Evolutionary conservation across 1,140 invertebrate genomes (phyloP), one percentile per base, ranked within the genome.

Genomic region (Dendroctonus ponderosae): DNA sequence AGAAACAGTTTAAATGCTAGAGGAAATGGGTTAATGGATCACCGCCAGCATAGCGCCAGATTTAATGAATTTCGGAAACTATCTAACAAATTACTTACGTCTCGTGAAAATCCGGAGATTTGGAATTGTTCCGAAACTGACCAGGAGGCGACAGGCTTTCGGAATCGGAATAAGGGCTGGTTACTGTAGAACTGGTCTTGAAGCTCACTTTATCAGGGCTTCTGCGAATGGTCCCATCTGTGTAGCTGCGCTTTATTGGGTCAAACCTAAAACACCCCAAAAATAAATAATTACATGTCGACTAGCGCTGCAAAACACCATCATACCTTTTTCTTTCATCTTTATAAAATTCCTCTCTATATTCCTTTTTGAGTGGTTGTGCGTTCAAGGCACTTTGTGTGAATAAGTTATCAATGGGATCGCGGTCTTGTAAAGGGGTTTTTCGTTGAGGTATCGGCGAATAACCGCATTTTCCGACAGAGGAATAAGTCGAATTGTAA

Each of bases 21-120:
- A 26, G 26, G 26, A 26, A 26, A 26, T 26, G 26, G 26, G 26
- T 26, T 26, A 26, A 26, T 26, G 26, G 26, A 26, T 26, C 26
- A 26, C 26, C 26, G 26, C 1, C 26, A 26, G 26, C 1, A 26
- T 26, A 26, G 26, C 3, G 26, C 26, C 26, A 26, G 26, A 26
- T 26, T 26, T 26, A 26, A 26, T 26, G 26, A 26, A 26, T 26
- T 26, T 26, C 26, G 26, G 26, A 26, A 26, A 26, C 26, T 26
- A 1, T 54, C 37, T 54, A 26, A 4, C 42, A 43, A 7, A 60
- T 46, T 14, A 80, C 78, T 80, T 74, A 81, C 80, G 74, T 75
- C 70, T 81, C 80, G 61, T 80, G 79, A 72, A 80, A 81, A 51
- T 80, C 80, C 11, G 80, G 79, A n/a, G 78, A 78, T 59, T 75